These are phyloP conservation scores for Heliconius melpomene DNA, from an alignment of 1,140 invertebrate genomes.

Conservation along the genomic window DNA sequence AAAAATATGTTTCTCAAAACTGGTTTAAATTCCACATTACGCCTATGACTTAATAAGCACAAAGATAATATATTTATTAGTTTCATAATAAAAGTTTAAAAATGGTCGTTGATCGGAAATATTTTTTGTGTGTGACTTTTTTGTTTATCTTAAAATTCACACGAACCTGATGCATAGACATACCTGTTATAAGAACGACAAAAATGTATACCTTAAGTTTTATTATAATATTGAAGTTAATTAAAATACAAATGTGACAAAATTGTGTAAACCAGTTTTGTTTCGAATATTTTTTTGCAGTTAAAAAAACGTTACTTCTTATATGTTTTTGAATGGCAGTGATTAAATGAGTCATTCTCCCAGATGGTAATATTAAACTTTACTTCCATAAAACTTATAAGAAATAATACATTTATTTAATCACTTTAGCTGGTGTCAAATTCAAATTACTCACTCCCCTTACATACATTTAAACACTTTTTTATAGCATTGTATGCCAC, in stretches of 20 bases:
- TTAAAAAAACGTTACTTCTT: slow-evolving; percentile 17
- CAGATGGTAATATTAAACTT: neutral
- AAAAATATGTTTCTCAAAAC: neutral
- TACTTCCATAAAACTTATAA: neutral
- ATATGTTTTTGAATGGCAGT: neutral
- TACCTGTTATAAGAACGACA: slow-evolving; percentile 30
- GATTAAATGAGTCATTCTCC: neutral
- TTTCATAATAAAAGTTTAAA: slow-evolving; percentile 1
- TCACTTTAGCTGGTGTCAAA: neutral
- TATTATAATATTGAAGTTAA: slow-evolving; percentile 29
- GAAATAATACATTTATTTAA: neutral
- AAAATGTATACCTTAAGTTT: slow-evolving; percentile 17
- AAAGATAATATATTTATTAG: neutral
- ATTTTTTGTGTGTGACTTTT: slow-evolving; percentile 11
- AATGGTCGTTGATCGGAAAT: neutral
- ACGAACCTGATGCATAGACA: slow-evolving; percentile 16
- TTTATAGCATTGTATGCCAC: neutral
- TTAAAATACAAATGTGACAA: slow-evolving; percentile 36
- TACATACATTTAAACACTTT: neutral
- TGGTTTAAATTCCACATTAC: neutral
- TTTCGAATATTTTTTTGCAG: slow-evolving; percentile 22
- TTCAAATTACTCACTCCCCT: neutral
- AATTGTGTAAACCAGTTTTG: slow-evolving; percentile 28
- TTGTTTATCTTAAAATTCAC: slow-evolving; percentile 24
- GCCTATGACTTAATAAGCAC: neutral